Evolutionary conservation across 1,140 invertebrate genomes (phyloP).

Genomic region (Phenacoccus solenopsis): DNA sequence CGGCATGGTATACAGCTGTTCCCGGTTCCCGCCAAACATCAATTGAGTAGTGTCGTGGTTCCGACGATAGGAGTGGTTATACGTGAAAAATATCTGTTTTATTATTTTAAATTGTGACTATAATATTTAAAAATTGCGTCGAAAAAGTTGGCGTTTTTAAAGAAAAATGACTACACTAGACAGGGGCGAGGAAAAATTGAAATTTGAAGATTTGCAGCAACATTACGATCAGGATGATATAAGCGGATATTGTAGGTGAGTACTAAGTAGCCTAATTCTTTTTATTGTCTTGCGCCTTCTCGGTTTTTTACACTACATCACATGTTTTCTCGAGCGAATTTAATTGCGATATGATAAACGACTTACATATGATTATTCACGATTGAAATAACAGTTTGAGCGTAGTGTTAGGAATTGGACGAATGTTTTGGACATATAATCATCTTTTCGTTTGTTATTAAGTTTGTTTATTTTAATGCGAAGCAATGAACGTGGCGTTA

Average conservation of each 20-base stretch:
- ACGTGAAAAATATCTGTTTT: not conserved
- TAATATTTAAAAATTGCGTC: slow-evolving; percentile 19
- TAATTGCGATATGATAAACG: too few relatives aligned
- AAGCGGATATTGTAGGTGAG: slow-evolving; percentile 34
- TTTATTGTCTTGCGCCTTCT: slow-evolving; percentile 5
- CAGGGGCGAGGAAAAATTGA: slow-evolving; percentile 31
- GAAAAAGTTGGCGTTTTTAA: slow-evolving; percentile 20
- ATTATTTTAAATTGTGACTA: not conserved
- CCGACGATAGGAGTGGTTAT: slow-evolving; percentile 24
- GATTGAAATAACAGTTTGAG: too few relatives aligned
- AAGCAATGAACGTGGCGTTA: slow-evolving; percentile 13
- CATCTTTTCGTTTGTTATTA: not conserved
- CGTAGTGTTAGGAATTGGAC: too few relatives aligned
- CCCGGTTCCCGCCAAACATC: slow-evolving; percentile 43
- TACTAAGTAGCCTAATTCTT: not conserved
- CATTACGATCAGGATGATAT: slow-evolving; percentile 34
- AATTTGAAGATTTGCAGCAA: slow-evolving; percentile 32
- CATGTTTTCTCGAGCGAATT: not conserved
- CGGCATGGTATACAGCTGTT: slow-evolving; percentile 45
- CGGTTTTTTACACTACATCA: not conserved
- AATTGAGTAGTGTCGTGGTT: slow-evolving; percentile 37
- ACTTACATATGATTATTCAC: too few relatives aligned
- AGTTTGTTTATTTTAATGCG: slow-evolving; percentile 3
- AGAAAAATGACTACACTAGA: slow-evolving; percentile 31
- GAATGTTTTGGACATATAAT: not conserved